These are phyloP conservation scores for Anhinga anhinga DNA, from an alignment of 2,113 vertebrate genomes.

Conservation along the genomic window DNA sequence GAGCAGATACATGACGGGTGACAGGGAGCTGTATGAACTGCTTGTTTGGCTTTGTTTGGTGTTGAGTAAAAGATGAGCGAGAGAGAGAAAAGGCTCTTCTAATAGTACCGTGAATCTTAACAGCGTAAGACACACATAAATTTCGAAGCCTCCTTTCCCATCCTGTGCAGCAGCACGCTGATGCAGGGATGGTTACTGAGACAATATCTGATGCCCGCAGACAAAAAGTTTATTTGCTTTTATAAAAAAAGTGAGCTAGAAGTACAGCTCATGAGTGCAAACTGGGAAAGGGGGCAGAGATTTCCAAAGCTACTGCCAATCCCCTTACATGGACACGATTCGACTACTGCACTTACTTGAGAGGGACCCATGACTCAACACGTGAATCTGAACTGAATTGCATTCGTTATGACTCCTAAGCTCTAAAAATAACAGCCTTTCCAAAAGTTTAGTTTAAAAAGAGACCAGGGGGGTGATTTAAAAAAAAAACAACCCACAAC, in stretches of 20 bases:
- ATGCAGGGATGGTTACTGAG: not conserved
- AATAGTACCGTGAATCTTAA: not conserved
- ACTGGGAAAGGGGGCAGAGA: not conserved
- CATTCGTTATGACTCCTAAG: not conserved
- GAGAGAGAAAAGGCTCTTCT: not conserved
- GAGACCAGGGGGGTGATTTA: not conserved
- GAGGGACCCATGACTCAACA: not conserved
- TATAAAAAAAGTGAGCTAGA: not conserved
- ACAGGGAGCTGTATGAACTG: not conserved
- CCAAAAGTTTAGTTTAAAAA: not conserved
- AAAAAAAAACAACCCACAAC: not conserved
- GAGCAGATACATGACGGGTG: not conserved
- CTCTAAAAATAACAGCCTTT: not conserved
- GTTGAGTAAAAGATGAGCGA: not conserved
- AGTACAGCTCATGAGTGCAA: not conserved
- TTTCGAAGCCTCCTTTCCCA: not conserved
- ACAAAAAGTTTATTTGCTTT: not conserved
- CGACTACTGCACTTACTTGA: not conserved
- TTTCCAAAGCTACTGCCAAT: constrained; percentile 36
- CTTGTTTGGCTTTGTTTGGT: not conserved
- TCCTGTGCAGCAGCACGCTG: not conserved
- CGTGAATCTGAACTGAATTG: not conserved
- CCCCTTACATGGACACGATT: not conserved
- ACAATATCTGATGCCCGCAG: not conserved
- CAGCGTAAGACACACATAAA: not conserved